These are phyloP conservation scores for Cottus gobio DNA, from an alignment of 2,113 vertebrate genomes.

Conservation along the genomic window DNA sequence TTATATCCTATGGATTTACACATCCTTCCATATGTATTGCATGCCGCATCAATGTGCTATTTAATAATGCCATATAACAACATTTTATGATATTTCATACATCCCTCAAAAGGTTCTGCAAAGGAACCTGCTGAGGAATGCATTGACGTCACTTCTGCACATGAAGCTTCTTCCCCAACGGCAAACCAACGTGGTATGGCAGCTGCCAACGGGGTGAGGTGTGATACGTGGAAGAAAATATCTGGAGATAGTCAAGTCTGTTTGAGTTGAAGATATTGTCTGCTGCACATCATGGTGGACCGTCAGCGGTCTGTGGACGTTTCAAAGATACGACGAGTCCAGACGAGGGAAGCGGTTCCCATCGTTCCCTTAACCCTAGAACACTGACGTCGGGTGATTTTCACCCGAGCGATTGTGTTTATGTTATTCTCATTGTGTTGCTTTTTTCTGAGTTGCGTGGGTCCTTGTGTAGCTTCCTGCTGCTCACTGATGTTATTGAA, in stretches of 20 bases:
- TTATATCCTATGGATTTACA: background rate
- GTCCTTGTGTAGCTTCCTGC: too few relatives aligned
- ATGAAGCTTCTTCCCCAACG: background rate
- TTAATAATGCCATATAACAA: background rate
- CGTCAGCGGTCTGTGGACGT: background rate
- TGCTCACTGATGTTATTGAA: too few relatives aligned
- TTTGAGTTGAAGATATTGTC: background rate
- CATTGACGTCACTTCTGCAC: background rate
- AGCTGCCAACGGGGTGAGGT: background rate
- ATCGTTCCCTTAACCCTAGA: background rate
- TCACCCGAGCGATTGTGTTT: too few relatives aligned
- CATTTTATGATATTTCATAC: background rate
- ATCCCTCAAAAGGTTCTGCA: background rate
- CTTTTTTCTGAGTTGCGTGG: too few relatives aligned
- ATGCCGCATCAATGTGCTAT: background rate
- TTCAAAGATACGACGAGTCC: background rate
- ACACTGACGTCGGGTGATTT: too few relatives aligned
- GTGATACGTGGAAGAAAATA: background rate
- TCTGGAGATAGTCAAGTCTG: background rate
- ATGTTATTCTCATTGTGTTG: too few relatives aligned
- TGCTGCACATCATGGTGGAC: background rate
- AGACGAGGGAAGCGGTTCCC: too few relatives aligned
- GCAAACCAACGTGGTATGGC: background rate
- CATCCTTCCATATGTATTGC: background rate
- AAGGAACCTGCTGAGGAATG: constrained; percentile 18